Evolutionary conservation across 2,113 vertebrate species (phyloP).

Genomic region (Apodemus speciosus): DNA sequence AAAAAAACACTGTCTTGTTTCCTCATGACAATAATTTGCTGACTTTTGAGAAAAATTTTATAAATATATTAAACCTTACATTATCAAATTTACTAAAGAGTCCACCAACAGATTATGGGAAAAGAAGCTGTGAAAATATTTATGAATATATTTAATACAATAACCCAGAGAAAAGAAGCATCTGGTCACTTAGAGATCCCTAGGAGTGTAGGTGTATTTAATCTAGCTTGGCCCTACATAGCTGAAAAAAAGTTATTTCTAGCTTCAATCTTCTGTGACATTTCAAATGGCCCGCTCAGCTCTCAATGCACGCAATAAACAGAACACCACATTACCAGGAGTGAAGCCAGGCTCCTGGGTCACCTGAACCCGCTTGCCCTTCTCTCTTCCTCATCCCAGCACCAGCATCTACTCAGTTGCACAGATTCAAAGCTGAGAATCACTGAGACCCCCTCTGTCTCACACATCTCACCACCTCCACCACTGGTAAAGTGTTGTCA

Average conservation of each 20-base stretch:
- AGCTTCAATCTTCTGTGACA: not conserved
- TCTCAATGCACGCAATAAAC: not conserved
- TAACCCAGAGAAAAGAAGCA: not conserved
- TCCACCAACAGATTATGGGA: not conserved
- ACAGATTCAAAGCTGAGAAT: not conserved
- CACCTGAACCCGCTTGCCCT: not conserved
- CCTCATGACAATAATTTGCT: not conserved
- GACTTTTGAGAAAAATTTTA: not conserved
- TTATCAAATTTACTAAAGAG: not conserved
- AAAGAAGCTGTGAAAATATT: conserved; percentile 10
- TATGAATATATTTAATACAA: not conserved
- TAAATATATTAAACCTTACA: not conserved
- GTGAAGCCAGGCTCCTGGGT: not conserved
- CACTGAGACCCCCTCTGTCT: not conserved
- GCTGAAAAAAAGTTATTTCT: not conserved
- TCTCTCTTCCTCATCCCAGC: not conserved
- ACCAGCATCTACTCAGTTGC: not conserved
- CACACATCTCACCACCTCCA: not conserved
- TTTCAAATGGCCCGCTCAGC: not conserved
- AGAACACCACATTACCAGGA: not conserved
- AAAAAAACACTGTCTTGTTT: conserved; percentile 11
- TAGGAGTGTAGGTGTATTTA: not conserved
- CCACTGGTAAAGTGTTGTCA: not conserved
- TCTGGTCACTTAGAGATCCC: not conserved
- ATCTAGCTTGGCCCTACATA: not conserved